Conservation (phyloP, 2,888 invertebrate genomes). For the Sphinx pinastri region DNA sequence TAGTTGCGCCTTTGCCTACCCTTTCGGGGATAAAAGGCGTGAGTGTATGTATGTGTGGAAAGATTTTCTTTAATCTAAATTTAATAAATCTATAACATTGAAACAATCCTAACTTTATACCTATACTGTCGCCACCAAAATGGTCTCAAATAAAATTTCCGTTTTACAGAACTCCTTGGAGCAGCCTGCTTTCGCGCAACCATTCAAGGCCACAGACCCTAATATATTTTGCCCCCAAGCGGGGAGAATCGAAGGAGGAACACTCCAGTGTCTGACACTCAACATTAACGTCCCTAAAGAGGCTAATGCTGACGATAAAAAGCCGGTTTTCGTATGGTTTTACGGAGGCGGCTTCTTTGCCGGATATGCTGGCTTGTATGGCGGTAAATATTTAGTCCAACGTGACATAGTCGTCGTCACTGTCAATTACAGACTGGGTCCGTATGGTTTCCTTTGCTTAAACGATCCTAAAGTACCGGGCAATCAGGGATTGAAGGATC, state of each 20-base stretch:
- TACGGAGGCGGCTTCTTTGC: slow-evolving; percentile 63
- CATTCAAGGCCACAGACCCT: slow-evolving; percentile 55
- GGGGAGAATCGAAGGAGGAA: slow-evolving; percentile 38
- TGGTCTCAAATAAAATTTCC: not conserved
- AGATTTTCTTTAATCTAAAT: too few relatives aligned
- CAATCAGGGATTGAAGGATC: slow-evolving; percentile 55
- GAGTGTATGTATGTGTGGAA: too few relatives aligned
- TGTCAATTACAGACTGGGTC: slow-evolving; percentile 45
- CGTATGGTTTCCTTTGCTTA: slow-evolving; percentile 50
- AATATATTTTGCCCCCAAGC: slow-evolving; percentile 54
- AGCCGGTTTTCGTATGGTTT: slow-evolving; percentile 68
- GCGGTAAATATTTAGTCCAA: slow-evolving; percentile 53
- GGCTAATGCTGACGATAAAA: slow-evolving; percentile 35
- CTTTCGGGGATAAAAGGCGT: too few relatives aligned
- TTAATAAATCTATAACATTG: too few relatives aligned
- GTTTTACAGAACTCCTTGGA: slow-evolving; percentile 48
- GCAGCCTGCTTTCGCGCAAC: slow-evolving; percentile 45
- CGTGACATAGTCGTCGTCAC: slow-evolving; percentile 53
- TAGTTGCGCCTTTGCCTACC: too few relatives aligned
- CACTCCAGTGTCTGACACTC: slow-evolving; percentile 51
- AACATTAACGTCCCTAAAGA: slow-evolving; percentile 54
- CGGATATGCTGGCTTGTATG: slow-evolving; percentile 57
- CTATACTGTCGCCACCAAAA: not conserved
- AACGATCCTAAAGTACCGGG: slow-evolving; percentile 47
- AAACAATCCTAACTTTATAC: not conserved